Base-by-base conservation (phyloP, 2,888 invertebrate species). In the Stenodema calcarata region DNA sequence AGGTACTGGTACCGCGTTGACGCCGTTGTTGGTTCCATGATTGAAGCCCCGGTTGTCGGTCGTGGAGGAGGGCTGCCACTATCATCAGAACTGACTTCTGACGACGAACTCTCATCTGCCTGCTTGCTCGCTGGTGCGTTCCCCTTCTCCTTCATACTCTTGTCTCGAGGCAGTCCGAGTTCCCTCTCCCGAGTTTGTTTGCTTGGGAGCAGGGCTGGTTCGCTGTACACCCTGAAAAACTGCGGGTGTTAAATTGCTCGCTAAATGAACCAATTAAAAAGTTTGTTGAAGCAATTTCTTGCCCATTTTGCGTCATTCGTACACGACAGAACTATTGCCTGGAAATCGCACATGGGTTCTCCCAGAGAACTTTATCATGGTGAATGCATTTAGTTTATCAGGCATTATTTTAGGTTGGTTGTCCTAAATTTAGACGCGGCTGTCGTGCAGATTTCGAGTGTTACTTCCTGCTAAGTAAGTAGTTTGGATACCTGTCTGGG, bases 1-100 rank as follows among this genome's bases (percentile, higher is more conserved):
- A 44, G 14, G 27, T 86, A 86, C 18, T 86, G 86, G 79, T 79
- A 86, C 2, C 62, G 41, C 27, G 69, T 78, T 18, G 86, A 76
- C 2, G 70, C 73, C 18, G 27, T 4, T 62, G 78, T 86, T n/a
- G 79, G 79, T 18, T 86, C 86, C 79, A 78, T 79, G n/a, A 11
- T 78, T 9, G 28, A 44, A 18, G 27, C 14, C 73, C 28, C 50
- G 76, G 41, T 16, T 44, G 27, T 27, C 23, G 0, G 62, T 23
- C 23, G 62, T 6, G n/a, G 14, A 6, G 50, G n/a, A 16, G 4
- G 2, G n/a, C 11, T 18, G 35, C n/a, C 73, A 73, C 73, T 73
- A 14, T 30, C 70, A 70, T 14, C 18, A 16, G 70, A 2, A 70
- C 73, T 54, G 11, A 18, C 54, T 18, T 11, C 54, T 54, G 35